phyloP scores from a whole-genome alignment of 2,113 vertebrate species.

The Oenanthe oenanthe region DNA sequence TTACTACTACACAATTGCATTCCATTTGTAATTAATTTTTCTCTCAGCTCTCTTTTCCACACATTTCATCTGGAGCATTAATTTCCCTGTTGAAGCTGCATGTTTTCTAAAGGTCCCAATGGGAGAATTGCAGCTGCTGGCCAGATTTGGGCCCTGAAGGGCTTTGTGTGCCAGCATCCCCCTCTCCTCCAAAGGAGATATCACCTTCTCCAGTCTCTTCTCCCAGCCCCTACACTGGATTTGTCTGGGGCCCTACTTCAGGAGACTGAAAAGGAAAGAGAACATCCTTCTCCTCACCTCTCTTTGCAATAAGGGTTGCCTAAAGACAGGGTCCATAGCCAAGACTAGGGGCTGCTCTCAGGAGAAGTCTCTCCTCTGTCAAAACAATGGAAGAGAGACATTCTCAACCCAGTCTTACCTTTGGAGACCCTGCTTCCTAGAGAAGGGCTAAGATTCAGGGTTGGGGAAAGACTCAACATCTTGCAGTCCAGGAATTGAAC shows the following conservation, averaged over 20 bases:
- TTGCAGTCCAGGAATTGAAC: not conserved
- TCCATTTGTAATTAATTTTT: constrained; percentile 1
- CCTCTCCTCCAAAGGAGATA: not conserved
- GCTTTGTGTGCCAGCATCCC: not conserved
- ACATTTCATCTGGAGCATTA: not conserved
- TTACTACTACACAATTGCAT: not conserved
- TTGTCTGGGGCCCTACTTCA: not conserved
- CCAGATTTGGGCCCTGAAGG: not conserved
- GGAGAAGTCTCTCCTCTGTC: not conserved
- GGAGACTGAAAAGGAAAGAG: not conserved
- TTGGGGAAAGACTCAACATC: not conserved
- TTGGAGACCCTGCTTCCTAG: not conserved
- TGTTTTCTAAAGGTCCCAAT: not conserved
- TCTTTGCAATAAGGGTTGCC: not conserved
- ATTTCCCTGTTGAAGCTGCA: not conserved
- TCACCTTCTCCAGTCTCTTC: not conserved
- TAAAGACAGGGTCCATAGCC: not conserved
- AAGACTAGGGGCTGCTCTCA: not conserved
- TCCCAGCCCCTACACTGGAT: not conserved
- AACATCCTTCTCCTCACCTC: not conserved
- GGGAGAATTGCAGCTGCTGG: rapidly evolving
- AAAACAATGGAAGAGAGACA: not conserved
- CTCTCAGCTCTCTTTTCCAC: not conserved
- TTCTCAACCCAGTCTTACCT: not conserved
- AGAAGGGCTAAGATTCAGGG: not conserved